Evolutionary conservation across 2,888 invertebrate genomes (phyloP).

Genomic region (Apamea epomidion): DNA sequence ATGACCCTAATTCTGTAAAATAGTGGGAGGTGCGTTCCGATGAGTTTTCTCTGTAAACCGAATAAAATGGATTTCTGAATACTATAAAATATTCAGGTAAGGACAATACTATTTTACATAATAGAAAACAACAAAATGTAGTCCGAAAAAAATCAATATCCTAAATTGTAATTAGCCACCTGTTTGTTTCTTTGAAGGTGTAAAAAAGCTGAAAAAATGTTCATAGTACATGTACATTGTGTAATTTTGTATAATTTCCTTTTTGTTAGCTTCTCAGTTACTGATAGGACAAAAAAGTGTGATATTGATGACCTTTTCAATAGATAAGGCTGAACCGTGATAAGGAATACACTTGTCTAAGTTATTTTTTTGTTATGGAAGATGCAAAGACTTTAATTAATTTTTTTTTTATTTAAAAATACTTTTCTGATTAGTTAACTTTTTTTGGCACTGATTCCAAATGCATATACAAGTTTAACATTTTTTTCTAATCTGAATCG

Average conservation of each 20-base stretch:
- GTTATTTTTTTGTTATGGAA: not conserved
- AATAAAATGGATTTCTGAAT: constrained; percentile 30
- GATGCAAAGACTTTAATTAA: not conserved
- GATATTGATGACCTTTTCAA: constrained; percentile 26
- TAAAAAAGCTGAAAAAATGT: not conserved
- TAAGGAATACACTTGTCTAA: constrained; percentile 12
- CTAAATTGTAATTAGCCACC: constrained; percentile 26
- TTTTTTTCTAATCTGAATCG: not conserved
- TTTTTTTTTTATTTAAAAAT: not conserved
- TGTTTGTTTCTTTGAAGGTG: constrained; percentile 30
- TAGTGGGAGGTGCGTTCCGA: constrained; percentile 45
- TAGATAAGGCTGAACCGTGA: constrained; percentile 21
- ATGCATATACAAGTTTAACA: not conserved
- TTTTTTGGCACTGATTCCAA: not conserved
- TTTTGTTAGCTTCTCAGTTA: not conserved
- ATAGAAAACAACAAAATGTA: not conserved
- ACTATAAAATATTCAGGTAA: constrained; percentile 39
- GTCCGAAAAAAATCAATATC: constrained; percentile 30
- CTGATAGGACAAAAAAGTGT: constrained; percentile 11
- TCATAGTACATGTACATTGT: not conserved
- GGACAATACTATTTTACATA: not conserved
- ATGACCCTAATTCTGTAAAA: constrained; percentile 58
- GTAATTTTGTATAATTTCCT: not conserved
- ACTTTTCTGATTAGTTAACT: not conserved
- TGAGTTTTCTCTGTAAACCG: constrained; percentile 6